phyloP scores from a whole-genome alignment of 2,113 vertebrate genomes.

The Rutilus rutilus region DNA sequence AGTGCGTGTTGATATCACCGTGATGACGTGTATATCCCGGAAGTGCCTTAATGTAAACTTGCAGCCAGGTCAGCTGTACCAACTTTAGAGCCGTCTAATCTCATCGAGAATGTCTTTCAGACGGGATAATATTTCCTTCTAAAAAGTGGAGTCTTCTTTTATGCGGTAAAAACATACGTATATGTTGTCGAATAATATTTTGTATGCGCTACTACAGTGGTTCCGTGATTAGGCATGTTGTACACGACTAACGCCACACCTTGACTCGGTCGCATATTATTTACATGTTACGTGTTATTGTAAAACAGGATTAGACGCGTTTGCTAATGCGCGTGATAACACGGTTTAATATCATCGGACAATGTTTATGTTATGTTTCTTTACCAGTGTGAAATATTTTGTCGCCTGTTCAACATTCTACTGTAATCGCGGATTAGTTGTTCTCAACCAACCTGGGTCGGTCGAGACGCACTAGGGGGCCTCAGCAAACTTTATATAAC shows the following conservation, averaged over 20 bases:
- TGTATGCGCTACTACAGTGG: neutral
- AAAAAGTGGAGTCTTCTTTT: conserved; percentile 6
- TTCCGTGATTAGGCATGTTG: neutral
- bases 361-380: neutral
- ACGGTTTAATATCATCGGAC: neutral
- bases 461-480: neutral
- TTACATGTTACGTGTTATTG: neutral
- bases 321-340: neutral
- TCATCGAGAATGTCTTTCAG: conserved; percentile 4
- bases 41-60: conserved; percentile 53
- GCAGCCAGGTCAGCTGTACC: neutral
- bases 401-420: neutral
- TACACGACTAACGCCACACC: conserved; percentile 11
- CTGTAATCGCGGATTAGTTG: neutral
- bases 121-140: neutral
- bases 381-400: neutral
- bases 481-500: neutral
- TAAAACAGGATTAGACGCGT: neutral
- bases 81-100: neutral
- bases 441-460: neutral
- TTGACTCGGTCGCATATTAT: neutral
- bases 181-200: neutral
- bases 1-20: neutral
- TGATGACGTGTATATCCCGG: conserved; percentile 17
- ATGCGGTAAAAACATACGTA: neutral